Percentiles rank a stretch among this genome's conserved stretches.
phyloP scores from a whole-genome alignment of 2,797 vertebrate genomes.

The Oryzias sinensis region DNA sequence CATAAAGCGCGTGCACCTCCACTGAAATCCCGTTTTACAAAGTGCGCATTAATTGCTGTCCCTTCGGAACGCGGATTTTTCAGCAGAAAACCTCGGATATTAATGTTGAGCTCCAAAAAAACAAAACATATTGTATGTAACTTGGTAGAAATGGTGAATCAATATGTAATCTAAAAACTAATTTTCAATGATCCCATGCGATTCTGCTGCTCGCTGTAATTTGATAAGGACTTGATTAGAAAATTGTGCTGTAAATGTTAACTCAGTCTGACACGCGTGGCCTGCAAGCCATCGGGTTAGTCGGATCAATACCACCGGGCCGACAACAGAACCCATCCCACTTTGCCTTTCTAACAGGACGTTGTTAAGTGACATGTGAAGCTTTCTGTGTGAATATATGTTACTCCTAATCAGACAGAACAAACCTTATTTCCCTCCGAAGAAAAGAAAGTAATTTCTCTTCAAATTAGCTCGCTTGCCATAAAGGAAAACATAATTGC shows the following conservation, averaged over 20 bases:
- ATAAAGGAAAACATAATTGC: slow-evolving; percentile 16
- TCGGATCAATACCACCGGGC: slow-evolving; percentile 20
- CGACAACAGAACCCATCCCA: slow-evolving; percentile 11
- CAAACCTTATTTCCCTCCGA: slow-evolving; percentile 9
- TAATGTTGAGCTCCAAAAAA: slow-evolving; percentile 57
- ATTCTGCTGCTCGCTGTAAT: slow-evolving; percentile 16
- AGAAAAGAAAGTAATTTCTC: slow-evolving; percentile 25
- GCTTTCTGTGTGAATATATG: slow-evolving; percentile 9
- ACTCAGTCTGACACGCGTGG: slow-evolving; percentile 20
- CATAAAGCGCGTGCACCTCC: slow-evolving; percentile 40
- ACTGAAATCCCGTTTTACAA: slow-evolving; percentile 44
- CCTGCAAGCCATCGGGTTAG: slow-evolving; percentile 10
- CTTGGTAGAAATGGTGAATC: slow-evolving; percentile 2
- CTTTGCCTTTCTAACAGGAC: slow-evolving; percentile 2
- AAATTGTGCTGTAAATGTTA: slow-evolving; percentile 16
- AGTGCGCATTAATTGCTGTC: slow-evolving; percentile 47
- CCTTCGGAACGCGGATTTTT: slow-evolving; percentile 18
- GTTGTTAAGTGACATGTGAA: slow-evolving; percentile 4
- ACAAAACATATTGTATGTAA: slow-evolving; percentile 28
- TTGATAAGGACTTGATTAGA: slow-evolving; percentile 30
- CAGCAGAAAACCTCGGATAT: slow-evolving; percentile 56
- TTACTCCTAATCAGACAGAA: slow-evolving; percentile 16
- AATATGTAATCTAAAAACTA: slow-evolving; percentile 27
- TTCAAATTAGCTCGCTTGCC: slow-evolving; percentile 11
- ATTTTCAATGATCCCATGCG: slow-evolving; percentile 13